Base-by-base conservation (phyloP, 2,888 invertebrate genomes). In the Meteorus cinctellus region DNA sequence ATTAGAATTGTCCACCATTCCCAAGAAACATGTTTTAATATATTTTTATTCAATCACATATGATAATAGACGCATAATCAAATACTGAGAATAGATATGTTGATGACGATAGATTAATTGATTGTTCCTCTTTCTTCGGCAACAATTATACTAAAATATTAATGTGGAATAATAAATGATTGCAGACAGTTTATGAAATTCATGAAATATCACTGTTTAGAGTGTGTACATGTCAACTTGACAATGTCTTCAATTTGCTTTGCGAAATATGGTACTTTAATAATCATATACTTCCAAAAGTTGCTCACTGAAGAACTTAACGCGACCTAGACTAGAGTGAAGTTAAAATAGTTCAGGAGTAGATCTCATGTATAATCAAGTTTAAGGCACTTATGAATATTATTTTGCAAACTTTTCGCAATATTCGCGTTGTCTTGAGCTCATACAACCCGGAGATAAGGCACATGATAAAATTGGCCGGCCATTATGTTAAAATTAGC, bases 301-400 rank as follows among this genome's bases (percentile, higher is more conserved):
- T 71, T 24, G 19, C 10, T 5, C n/a, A 55, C 45, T 71, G 16
- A 45, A 24, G 10, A 71, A 71, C 51, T 71, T 71, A 41, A 59
- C 45, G 41, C 24, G 41, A 62, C 14, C 24, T 36, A 60, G 24
- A 24, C 55, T 55, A 55, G 71, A 71, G 62, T 71, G 19, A 27
- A 62, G 16, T 62, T 36, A 16, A 71, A 71, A 41, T 36, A 71
- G 41, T 72, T 8, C 48, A 65, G 12, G 51, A 65, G 51, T 34
- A 34, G 51, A 34, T 65, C 66, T 24, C 55, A 34, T 60, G 55
- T 65, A 75, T 72, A 72, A 51, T 59, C 27, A 72, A 75, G 75
- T 74, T 67, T 19, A 79, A 80, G 80, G 80, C 80, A 80, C 80
- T 76, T 78, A 76, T 78, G 79, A 79, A 77, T 77, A 76, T 70